Conservation (phyloP, 2,888 invertebrate genomes). For the Listrodromus nycthemerus region DNA sequence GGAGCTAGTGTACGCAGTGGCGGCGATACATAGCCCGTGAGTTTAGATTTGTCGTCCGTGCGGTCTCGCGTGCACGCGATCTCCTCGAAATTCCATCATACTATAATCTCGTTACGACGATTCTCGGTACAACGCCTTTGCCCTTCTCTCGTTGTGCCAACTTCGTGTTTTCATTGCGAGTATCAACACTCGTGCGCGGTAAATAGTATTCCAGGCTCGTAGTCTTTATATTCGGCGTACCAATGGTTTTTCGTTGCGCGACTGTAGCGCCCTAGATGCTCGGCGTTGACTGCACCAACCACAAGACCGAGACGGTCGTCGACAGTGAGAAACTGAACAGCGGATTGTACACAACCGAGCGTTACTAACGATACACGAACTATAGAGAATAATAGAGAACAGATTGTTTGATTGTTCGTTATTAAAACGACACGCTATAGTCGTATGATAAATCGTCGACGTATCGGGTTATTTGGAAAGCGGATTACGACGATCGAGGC, state of each 20-base stretch:
- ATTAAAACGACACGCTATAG: conserved; percentile 41
- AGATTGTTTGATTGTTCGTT: conserved; percentile 32
- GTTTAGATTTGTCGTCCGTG: conserved; percentile 42
- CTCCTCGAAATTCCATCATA: conserved; percentile 50
- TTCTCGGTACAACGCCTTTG: conserved; percentile 24
- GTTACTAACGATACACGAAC: neutral
- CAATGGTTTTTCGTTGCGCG: neutral
- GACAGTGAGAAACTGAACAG: neutral
- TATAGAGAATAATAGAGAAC: conserved; percentile 18
- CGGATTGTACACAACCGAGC: neutral
- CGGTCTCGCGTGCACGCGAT: conserved; percentile 63
- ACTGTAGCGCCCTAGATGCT: neutral
- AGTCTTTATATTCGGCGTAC: neutral
- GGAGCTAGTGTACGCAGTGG: neutral
- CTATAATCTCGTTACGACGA: conserved; percentile 40
- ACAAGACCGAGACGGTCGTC: neutral
- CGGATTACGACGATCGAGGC: conserved; percentile 47
- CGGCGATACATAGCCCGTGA: conserved; percentile 48
- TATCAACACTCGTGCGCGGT: conserved; percentile 1
- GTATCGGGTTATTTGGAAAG: conserved; percentile 41
- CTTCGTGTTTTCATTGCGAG: conserved; percentile 9
- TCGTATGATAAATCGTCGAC: conserved; percentile 26
- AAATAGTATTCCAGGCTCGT: neutral
- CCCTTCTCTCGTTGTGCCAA: neutral
- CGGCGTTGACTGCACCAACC: neutral